A percentile compares a stretch with the other conserved stretches of the same genome.
These are phyloP conservation scores for Morpho helenor DNA, from an alignment of 2,888 invertebrate genomes.

Conservation along the genomic window DNA sequence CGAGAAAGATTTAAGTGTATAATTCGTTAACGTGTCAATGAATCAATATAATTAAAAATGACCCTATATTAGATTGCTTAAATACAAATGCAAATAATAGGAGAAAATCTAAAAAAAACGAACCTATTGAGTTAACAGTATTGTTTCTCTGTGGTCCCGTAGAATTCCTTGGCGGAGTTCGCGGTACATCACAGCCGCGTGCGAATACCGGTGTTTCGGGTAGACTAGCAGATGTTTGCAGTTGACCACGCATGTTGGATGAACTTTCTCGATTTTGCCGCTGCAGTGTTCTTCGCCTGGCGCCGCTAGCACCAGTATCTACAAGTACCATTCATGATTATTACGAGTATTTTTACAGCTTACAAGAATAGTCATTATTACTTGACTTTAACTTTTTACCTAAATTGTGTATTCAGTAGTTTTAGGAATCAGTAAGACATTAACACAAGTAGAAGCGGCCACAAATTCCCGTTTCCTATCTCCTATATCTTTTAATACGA, in stretches of 20 bases:
- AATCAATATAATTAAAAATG: no score
- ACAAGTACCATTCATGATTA: constrained; percentile 6
- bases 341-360: no score
- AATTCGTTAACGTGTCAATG: no score
- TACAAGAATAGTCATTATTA: no score
- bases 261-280: constrained; percentile 65
- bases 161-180: constrained; percentile 87
- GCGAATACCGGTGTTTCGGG: constrained; percentile 95
- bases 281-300: constrained; percentile 72
- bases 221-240: constrained; percentile 91
- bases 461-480: no score
- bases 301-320: constrained; percentile 70
- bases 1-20: no score
- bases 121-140: constrained; percentile 80
- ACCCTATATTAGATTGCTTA: no score
- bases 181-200: constrained; percentile 89
- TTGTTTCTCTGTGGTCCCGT: constrained; percentile 82
- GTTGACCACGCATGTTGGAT: constrained; percentile 70
- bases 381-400: no score
- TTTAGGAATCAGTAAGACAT: no score
- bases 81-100: not conserved
- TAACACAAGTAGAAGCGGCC: no score
- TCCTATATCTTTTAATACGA: no score
- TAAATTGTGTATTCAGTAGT: no score
- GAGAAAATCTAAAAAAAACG: constrained; percentile 14